Conservation (phyloP, 2,888 invertebrate species). For the Celastrina argiolus region DNA sequence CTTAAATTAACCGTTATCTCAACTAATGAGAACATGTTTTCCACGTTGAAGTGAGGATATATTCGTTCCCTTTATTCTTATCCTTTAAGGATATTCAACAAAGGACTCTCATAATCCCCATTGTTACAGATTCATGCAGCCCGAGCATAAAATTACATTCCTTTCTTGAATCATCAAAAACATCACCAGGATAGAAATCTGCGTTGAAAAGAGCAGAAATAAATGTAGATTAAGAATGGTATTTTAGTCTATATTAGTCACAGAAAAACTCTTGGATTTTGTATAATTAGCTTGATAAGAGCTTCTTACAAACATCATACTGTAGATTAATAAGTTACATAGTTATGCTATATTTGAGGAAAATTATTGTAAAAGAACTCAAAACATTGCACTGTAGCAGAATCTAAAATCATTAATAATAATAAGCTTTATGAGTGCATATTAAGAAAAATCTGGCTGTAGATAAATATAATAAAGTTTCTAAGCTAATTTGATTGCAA, state of each 20-base stretch:
- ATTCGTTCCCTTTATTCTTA: slow-evolving; percentile 4
- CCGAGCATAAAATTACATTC: slow-evolving; percentile 8
- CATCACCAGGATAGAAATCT: not conserved
- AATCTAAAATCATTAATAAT: too few species aligned
- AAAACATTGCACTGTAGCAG: too few species aligned
- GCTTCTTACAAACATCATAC: not conserved
- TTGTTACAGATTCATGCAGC: slow-evolving; percentile 10
- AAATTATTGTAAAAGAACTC: too few species aligned
- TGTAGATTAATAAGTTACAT: too few species aligned
- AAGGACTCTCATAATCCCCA: slow-evolving; percentile 14
- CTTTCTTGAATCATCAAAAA: slow-evolving; percentile 7
- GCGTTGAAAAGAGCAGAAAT: not conserved
- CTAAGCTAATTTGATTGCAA: too few species aligned
- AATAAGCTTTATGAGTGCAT: too few species aligned
- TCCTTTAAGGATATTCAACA: slow-evolving; percentile 11
- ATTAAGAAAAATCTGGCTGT: too few species aligned
- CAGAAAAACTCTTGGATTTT: too few species aligned
- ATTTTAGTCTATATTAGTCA: not conserved
- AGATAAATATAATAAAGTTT: too few species aligned
- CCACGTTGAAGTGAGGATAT: not conserved
- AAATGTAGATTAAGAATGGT: not conserved
- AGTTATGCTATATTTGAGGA: too few species aligned
- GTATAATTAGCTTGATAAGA: not conserved
- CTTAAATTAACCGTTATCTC: too few species aligned
- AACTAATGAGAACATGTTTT: not conserved